Conservation (phyloP, 2,797 vertebrate genomes). For the Malurus splendens region DNA sequence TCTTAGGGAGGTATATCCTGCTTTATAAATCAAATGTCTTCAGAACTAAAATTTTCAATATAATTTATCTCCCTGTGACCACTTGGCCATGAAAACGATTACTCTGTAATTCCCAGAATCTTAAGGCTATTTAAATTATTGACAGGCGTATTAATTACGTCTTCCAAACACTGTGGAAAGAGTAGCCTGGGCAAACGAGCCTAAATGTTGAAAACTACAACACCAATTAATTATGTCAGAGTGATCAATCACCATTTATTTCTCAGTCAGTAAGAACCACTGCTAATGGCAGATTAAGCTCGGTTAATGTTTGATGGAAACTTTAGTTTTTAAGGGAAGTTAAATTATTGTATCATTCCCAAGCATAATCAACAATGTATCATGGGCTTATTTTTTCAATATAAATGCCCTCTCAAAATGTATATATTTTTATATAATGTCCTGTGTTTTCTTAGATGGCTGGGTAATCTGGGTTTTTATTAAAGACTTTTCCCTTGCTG, state of each 20-base stretch:
- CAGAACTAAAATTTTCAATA: not conserved
- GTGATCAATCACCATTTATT: not conserved
- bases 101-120: not conserved
- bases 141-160: conserved; percentile 16
- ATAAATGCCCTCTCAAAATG: not conserved
- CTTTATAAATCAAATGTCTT: not conserved
- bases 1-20: not conserved
- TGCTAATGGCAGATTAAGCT: conserved; percentile 16
- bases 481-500: not conserved
- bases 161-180: not conserved
- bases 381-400: not conserved
- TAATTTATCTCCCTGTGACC: not conserved
- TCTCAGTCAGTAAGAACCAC: conserved; percentile 2
- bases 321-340: conserved; percentile 4
- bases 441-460: not conserved
- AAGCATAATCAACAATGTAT: not conserved
- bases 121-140: not conserved
- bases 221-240: not conserved
- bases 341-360: not conserved
- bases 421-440: not conserved
- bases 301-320: conserved; percentile 16
- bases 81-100: not conserved
- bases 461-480: not conserved
- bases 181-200: not conserved
- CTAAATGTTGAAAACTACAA: conserved; percentile 17